Evolutionary conservation across 2,797 vertebrate species (phyloP), one percentile per base, ranked within the genome.

Genomic region (Neosalanx taihuensis): DNA sequence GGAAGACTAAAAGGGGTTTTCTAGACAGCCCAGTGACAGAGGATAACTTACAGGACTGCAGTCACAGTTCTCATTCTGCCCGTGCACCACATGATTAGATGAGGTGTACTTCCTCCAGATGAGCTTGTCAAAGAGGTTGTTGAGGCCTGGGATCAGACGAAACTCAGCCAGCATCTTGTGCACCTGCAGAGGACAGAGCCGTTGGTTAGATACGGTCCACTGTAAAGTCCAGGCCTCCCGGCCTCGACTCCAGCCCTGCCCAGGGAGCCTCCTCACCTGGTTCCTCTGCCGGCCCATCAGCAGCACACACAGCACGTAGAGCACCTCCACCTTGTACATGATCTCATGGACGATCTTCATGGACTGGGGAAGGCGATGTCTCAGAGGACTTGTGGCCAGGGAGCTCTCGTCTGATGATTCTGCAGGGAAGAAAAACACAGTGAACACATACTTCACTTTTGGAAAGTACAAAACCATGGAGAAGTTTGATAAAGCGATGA

Each of bases 321-420:
- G 92, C 79, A 99, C 97, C 81, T 99, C 98, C 88, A 99, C 94
- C 82, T 99, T 99, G 80, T 99, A 99, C 97, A 99, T 99, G 74
- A 99, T 98, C 88, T 99, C 98, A 0, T 99, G 97, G 88, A 99
- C 98, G 10, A 98, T 97, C 92, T 99, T 99, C 97, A 99, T 99
- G 20, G 97, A 98, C 84, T 98, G 97, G 0, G 97, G 97, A 65
- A 99, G 92, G 71, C 95, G 94, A 31, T 95, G 94, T 79, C 95
- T 92, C 6, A 96, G 89, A 0, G 96, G 95, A 72, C 94, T 93
- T 81, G 95, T 95, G 68, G 96, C 93, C 87, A 97, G 79, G 0
- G 94, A 95, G 68, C 92, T 95, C 81, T 99, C 97, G 88, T 98
- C 97, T 5, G 97, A 95, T 12, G 97, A 94, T 81, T 97, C 97